Base-by-base conservation (phyloP, 2,888 invertebrate genomes). In the Xestia xanthographa region DNA sequence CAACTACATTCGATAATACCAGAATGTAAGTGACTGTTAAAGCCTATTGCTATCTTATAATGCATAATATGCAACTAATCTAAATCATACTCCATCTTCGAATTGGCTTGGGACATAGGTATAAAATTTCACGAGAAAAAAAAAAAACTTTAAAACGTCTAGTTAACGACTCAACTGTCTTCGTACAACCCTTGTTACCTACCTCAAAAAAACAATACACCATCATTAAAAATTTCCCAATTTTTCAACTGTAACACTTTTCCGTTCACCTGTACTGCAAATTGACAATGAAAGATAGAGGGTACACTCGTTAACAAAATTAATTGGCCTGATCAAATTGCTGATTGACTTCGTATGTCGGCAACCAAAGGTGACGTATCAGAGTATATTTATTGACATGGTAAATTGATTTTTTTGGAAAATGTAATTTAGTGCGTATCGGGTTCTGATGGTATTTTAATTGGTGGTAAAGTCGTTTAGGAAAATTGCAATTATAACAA, bases 321-420 rank as follows among this genome's bases (percentile, higher is more conserved):
- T 82, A 84, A 82, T 82, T 80, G 72, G 34, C 20, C 58, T 20
- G 69, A 81, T 83, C 82, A 81, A 43, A 72, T 83, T 82, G 26
- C 84, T 84, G 76, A 80, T 72, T 67, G 76, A 56, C 48, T 67
- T 67, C 58, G 67, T 38, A 62, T 69, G 66, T 73, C 56, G 45
- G 60, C 20, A 70, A 68, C 62, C 66, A 38, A 26, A 43, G 62
- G 17, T 50, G 53, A 50, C 58, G 22, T 76, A 50, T 66, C 26
- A 62, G 22, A 53, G 26, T 62, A 75, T 41, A 75, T 67, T 53
- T 62, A 74, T 73, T 62, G 75, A 45, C 43, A 29, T 22, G 9
- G 29, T 53, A 78, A 80, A 74, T 78, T 81, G 81, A 75, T 66
- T 63, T 53, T 26, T 66, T 41, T 63, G n/a, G 38, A n/a, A n/a